A percentile compares a stretch with the other conserved stretches of the same genome.
Conservation (phyloP, 1,140 invertebrate species). For the Spodoptera litura region DNA sequence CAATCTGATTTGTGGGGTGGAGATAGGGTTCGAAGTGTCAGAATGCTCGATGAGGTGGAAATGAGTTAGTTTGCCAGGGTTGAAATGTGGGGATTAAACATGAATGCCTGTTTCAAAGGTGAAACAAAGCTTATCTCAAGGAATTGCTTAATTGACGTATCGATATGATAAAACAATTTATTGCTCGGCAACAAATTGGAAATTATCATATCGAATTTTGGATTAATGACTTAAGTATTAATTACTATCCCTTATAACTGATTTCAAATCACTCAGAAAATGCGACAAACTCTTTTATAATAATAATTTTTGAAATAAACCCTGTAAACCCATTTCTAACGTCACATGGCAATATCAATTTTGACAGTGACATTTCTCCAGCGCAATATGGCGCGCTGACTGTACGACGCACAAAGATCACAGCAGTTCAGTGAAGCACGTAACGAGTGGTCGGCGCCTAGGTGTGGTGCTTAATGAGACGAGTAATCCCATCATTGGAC, state of each 20-base stretch:
- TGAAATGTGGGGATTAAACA: neutral
- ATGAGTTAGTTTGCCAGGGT: neutral
- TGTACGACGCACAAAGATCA: constrained; percentile 3
- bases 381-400: neutral
- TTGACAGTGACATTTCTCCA: neutral
- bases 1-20: constrained; percentile 44
- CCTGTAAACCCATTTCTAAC: too few species aligned
- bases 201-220: too few species aligned
- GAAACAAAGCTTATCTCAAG: too few species aligned
- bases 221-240: too few species aligned
- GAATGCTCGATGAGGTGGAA: constrained; percentile 19
- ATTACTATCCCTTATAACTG: too few species aligned
- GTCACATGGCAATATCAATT: neutral
- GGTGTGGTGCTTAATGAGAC: constrained; percentile 46
- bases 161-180: too few species aligned
- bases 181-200: too few species aligned
- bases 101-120: neutral
- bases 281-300: too few species aligned
- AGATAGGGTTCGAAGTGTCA: constrained; percentile 27
- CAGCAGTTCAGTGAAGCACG: constrained; percentile 7
- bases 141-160: too few species aligned
- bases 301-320: too few species aligned
- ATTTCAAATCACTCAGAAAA: too few species aligned
- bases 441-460: constrained; percentile 12
- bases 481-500: constrained; percentile 41